Percentiles rank a stretch among this genome's conserved stretches.
These are phyloP conservation scores for Chrysotoxum bicinctum DNA, from an alignment of 2,888 invertebrate genomes.

Conservation along the genomic window DNA sequence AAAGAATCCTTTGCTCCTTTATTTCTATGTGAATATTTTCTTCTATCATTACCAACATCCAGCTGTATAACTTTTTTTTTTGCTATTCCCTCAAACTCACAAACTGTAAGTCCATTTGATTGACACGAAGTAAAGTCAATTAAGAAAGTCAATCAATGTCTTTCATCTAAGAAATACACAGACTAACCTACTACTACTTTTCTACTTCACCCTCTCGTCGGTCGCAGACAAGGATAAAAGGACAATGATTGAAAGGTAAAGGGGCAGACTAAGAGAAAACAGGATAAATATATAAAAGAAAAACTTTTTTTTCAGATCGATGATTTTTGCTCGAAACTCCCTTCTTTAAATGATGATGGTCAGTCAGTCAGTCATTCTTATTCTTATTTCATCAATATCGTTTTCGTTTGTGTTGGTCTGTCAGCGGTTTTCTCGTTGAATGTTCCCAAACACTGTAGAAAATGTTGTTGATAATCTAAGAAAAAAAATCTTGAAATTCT, in stretches of 20 bases:
- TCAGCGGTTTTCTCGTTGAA: constrained; percentile 52
- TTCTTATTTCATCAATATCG: constrained; percentile 34
- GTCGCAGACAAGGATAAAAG: constrained; percentile 35
- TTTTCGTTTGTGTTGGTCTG: not conserved
- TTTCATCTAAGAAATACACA: constrained; percentile 76
- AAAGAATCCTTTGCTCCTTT: too few species aligned
- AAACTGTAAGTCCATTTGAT: constrained; percentile 51
- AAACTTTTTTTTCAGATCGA: constrained; percentile 64
- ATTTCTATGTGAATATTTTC: not conserved
- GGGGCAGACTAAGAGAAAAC: constrained; percentile 29
- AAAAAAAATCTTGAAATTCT: too few species aligned
- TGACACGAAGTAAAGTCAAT: constrained; percentile 71
- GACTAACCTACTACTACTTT: not conserved
- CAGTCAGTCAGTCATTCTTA: constrained; percentile 58
- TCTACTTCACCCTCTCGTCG: constrained; percentile 18
- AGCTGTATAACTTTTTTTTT: not conserved
- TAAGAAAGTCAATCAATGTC: constrained; percentile 81
- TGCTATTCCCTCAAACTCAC: not conserved
- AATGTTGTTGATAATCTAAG: too few species aligned
- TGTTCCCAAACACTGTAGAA: not conserved
- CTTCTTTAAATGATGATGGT: constrained; percentile 43
- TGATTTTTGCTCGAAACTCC: constrained; percentile 39
- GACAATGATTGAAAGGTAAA: constrained; percentile 71
- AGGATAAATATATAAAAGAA: constrained; percentile 18
- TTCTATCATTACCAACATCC: not conserved